Base-by-base conservation (phyloP, 1,140 invertebrate species). In the Sminthurinus signatus region DNA sequence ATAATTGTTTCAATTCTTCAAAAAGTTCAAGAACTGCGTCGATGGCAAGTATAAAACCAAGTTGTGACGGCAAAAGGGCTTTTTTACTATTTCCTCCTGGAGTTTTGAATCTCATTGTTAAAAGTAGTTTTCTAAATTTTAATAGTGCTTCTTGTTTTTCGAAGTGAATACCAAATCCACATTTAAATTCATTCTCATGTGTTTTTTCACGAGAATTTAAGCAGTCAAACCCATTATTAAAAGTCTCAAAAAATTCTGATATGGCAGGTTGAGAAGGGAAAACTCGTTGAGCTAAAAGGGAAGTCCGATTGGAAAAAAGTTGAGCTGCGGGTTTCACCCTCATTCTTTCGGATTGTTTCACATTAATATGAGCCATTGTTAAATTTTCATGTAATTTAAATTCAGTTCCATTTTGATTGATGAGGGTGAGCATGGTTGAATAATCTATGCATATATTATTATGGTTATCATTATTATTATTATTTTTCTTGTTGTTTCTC, bases 141-240 rank as follows among this genome's bases (percentile, higher is more conserved):
- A 1, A 4, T 42, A 71, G 42, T 12, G 46, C 32, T 15, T 25
- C 2, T 8, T 28, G 43, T 59, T 71, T 67, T 5, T 43, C 23
- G 1, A 50, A 10, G 1, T 51, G 19, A 0, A 63, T 17, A 10
- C 67, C 69, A 44, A 52, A 69, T 12, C 32, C 60, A 52, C 51
- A 48, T 36, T 51, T 61, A 17, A 64, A 12, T 2, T 23, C 19
- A 23, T 62, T 66, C 17, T 54, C 31, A 32, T 31, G n/a, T n/a
- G n/a, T n/a, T n/a, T 43, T 28, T 10, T 48, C 44, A 44, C 50
- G 39, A 14, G 63, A 69, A 44, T 72, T 72, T 1, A 72, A 46
- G 2, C 67, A 27, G 52, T 72, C 70, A 39, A 72, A 72, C 2
- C 62, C 54, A 44, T 72, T 50, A 39, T 70, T 65, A 4, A 69